A percentile compares a stretch with the other conserved stretches of the same genome.
Evolutionary conservation across 64 coral and sea anemone species (phyloP).

Genomic region (Astreopora myriophthalma): DNA sequence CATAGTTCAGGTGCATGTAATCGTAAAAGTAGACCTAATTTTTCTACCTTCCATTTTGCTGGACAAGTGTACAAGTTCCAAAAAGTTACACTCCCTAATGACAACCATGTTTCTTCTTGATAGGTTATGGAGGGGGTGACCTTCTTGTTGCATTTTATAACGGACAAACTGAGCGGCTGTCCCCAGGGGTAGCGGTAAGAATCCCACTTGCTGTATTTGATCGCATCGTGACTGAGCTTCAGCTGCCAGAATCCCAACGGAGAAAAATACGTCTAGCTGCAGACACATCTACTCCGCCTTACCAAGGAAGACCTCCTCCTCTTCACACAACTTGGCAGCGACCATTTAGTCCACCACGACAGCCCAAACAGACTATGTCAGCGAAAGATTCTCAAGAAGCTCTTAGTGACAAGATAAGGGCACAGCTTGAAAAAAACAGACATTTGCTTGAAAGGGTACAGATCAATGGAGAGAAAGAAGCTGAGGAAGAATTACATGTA

Average conservation of each 20-base stretch:
- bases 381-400: slow-evolving; percentile 22
- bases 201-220: slow-evolving; percentile 85
- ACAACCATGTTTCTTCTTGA: neutral
- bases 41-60: neutral
- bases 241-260: slow-evolving; percentile 91
- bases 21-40: too few species aligned
- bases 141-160: slow-evolving; percentile 95
- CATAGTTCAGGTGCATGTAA: too few species aligned
- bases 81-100: neutral
- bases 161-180: slow-evolving; percentile 71
- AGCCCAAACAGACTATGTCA: neutral
- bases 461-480: neutral
- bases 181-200: slow-evolving; percentile 73
- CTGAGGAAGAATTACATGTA: neutral
- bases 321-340: slow-evolving; percentile 71
- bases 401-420: slow-evolving; percentile 63
- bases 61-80: neutral
- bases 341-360: slow-evolving; percentile 71
- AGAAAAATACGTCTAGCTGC: slow-evolving; percentile 74
- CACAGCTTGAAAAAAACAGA: slow-evolving; percentile 77
- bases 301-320: slow-evolving; percentile 35
- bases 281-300: slow-evolving; percentile 49
- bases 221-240: slow-evolving; percentile 86
- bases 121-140: slow-evolving; percentile 49
- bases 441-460: slow-evolving; percentile 48